phyloP scores from a whole-genome alignment of 2,888 invertebrate species.

The Lampropteryx suffumata region DNA sequence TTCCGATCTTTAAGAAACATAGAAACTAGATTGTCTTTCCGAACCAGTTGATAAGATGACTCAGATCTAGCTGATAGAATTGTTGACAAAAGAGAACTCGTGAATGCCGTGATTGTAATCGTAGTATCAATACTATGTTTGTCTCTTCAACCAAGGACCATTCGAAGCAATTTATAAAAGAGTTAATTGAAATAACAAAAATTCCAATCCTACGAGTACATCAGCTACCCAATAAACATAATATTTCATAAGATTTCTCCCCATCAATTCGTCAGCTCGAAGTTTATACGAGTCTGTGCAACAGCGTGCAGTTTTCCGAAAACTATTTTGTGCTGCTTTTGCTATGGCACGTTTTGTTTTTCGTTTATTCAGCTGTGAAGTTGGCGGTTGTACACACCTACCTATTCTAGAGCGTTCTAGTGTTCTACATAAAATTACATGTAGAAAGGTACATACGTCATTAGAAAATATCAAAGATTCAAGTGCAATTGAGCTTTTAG shows the following conservation, averaged over 20 bases:
- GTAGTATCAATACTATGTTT: too few species aligned
- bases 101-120: too few species aligned
- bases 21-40: slow-evolving; percentile 12
- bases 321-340: neutral
- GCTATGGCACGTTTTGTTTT: neutral
- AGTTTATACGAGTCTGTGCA: neutral
- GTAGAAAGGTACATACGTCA: too few species aligned
- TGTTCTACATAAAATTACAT: too few species aligned
- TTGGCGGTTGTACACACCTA: too few species aligned
- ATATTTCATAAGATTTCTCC: neutral
- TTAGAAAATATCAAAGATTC: too few species aligned
- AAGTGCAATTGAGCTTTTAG: too few species aligned
- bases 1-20: slow-evolving; percentile 27
- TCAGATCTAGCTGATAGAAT: neutral
- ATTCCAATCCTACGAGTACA: neutral
- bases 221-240: neutral
- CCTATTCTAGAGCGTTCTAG: too few species aligned
- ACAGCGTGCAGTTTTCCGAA: slow-evolving; percentile 2
- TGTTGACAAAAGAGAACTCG: neutral
- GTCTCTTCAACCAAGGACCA: too few species aligned
- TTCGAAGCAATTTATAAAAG: neutral
- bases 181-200: neutral
- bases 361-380: too few species aligned
- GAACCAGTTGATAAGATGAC: slow-evolving; percentile 1
- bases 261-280: neutral